These are phyloP conservation scores for Ascidia mentula DNA, from an alignment of 23 tunicate genomes.

Conservation along the genomic window DNA sequence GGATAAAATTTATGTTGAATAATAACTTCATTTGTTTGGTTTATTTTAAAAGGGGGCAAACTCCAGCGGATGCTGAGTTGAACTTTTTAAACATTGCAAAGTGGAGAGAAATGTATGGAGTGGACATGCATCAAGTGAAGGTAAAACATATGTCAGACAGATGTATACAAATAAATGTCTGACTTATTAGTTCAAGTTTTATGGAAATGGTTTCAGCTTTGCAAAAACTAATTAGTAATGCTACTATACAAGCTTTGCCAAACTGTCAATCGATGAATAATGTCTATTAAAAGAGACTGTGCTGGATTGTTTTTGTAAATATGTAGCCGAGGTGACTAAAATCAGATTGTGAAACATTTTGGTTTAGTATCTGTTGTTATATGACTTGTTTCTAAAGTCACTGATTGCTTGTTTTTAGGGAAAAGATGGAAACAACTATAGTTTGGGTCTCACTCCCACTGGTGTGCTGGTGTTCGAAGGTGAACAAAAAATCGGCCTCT, in stretches of 20 bases:
- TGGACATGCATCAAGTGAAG: conserved; percentile 96
- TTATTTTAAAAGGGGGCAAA: conserved; percentile 63
- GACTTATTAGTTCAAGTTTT: too few species aligned
- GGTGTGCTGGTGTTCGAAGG: conserved; percentile 97
- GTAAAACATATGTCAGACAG: conserved; percentile 26
- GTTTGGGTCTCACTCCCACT: conserved; percentile 92
- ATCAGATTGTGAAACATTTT: too few species aligned
- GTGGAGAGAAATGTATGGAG: conserved; percentile 98
- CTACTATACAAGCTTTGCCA: too few species aligned
- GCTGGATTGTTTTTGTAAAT: too few species aligned
- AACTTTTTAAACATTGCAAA: conserved; percentile 87
- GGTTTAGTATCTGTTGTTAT: too few species aligned
- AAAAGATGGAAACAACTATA: conserved; percentile 86
- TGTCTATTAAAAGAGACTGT: too few species aligned
- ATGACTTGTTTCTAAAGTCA: too few species aligned
- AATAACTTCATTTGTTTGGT: neutral
- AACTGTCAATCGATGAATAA: too few species aligned
- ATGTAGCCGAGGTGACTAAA: too few species aligned
- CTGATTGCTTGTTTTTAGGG: conserved; percentile 65
- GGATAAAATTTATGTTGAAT: neutral
- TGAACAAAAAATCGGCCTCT: conserved; percentile 89
- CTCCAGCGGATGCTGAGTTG: conserved; percentile 94
- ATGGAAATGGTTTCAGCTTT: too few species aligned
- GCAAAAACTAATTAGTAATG: too few species aligned
- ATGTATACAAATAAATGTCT: too few species aligned